These are phyloP conservation scores for Forpus xanthops DNA, from an alignment of 2,797 vertebrate genomes.

Conservation along the genomic window DNA sequence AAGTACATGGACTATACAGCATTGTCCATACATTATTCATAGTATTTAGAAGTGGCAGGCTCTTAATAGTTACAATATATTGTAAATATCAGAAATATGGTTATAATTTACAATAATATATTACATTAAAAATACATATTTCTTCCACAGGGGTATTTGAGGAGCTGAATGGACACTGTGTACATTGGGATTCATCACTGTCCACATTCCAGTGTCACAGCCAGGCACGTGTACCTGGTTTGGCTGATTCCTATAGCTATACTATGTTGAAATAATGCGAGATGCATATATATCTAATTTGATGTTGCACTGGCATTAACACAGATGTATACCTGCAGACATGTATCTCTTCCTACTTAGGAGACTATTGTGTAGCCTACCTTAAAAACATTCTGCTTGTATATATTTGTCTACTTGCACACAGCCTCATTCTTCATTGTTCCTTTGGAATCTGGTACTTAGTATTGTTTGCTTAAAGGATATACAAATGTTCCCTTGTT, in stretches of 20 bases:
- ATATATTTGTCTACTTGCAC: neutral
- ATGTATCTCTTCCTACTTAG: neutral
- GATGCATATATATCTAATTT: neutral
- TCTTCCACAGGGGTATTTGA: neutral
- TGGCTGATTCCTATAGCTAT: neutral
- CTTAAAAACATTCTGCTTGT: neutral
- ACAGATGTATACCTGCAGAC: neutral
- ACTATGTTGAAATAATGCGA: neutral
- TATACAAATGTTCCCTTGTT: neutral
- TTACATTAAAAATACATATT: neutral
- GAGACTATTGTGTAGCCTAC: neutral
- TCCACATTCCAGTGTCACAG: neutral
- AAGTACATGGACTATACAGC: neutral
- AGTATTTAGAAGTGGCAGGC: neutral
- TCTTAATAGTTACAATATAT: neutral
- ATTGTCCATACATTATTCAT: neutral
- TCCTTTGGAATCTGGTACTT: neutral
- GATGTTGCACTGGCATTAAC: neutral
- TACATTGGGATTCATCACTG: neutral
- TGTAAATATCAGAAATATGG: neutral
- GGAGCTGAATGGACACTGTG: neutral
- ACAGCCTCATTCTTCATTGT: neutral
- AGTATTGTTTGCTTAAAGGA: neutral
- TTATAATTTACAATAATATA: conserved; percentile 6
- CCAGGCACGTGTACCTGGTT: neutral